Percentiles rank a stretch among this genome's conserved stretches.
Evolutionary conservation across 2,888 invertebrate species (phyloP).

Genomic region (Drosophila formosana): DNA sequence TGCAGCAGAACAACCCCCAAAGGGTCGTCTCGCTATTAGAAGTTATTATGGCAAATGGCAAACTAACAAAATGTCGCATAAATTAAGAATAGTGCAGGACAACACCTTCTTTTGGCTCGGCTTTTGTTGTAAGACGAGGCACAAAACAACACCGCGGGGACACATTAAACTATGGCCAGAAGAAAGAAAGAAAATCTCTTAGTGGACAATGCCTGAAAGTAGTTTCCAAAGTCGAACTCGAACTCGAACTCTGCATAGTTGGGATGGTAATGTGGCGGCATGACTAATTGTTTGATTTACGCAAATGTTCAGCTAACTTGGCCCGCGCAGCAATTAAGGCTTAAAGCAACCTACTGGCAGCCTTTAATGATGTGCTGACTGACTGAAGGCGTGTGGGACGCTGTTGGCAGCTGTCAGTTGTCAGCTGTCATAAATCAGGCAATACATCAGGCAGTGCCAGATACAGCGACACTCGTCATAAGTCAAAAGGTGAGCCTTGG

Average conservation of each 20-base stretch:
- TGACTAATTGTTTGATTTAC: constrained; percentile 83
- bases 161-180: constrained; percentile 67
- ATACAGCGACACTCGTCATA: constrained; percentile 61
- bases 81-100: constrained; percentile 73
- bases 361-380: constrained; percentile 45
- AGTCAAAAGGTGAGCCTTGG: constrained; percentile 78
- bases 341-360: constrained; percentile 28
- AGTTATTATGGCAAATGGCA: constrained; percentile 75
- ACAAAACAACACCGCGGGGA: constrained; percentile 78
- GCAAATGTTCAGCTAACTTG: constrained; percentile 51
- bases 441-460: constrained; percentile 67
- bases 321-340: constrained; percentile 34
- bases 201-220: constrained; percentile 52
- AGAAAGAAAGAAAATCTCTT: constrained; percentile 49
- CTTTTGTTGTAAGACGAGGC: constrained; percentile 68
- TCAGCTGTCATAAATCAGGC: constrained; percentile 72
- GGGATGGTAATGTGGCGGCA: constrained; percentile 42
- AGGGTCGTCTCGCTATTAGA: constrained; percentile 53
- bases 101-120: constrained; percentile 60
- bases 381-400: background rate
- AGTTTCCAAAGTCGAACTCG: constrained; percentile 31
- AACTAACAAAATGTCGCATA: constrained; percentile 74
- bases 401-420: constrained; percentile 56
- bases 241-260: constrained; percentile 26
- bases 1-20: constrained; percentile 1